Conservation (phyloP, 2,797 vertebrate species). For the Pangasius mekongensis region DNA sequence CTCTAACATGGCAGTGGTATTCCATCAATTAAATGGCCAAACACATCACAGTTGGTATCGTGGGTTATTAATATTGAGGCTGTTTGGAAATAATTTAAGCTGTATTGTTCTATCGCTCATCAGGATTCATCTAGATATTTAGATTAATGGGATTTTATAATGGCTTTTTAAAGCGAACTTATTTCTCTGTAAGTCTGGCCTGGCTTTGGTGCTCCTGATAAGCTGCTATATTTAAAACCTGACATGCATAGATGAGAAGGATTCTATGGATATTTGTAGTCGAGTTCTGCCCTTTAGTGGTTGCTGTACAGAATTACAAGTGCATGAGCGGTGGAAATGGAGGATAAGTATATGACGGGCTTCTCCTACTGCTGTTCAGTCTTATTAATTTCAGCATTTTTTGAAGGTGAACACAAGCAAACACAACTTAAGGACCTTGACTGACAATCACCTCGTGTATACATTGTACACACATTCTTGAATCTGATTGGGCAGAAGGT, state of each 20-base stretch:
- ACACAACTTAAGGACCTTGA: background rate
- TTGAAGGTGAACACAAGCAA: background rate
- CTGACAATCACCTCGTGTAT: background rate
- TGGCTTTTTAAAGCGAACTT: constrained; percentile 73
- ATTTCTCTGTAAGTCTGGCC: constrained; percentile 71
- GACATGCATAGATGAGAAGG: constrained; percentile 7
- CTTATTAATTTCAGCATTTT: background rate
- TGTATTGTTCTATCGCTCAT: constrained; percentile 68
- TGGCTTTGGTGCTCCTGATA: constrained; percentile 45
- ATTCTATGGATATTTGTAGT: constrained; percentile 65
- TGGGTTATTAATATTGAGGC: constrained; percentile 53
- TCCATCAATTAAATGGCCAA: constrained; percentile 40
- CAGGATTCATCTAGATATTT: constrained; percentile 67
- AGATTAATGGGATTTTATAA: constrained; percentile 75
- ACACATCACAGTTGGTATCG: constrained; percentile 47
- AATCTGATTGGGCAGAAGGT: background rate
- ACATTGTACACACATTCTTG: background rate
- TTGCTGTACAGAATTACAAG: constrained; percentile 64
- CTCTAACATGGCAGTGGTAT: constrained; percentile 9
- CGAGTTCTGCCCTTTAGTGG: constrained; percentile 80
- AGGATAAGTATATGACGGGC: background rate
- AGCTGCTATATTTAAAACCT: constrained; percentile 62
- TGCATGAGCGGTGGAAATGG: background rate
- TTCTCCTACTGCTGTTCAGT: background rate
- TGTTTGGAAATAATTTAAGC: constrained; percentile 65